Base-by-base conservation (phyloP, 53 echinoderm and acorn worm genomes). In the Holothuria scabra region DNA sequence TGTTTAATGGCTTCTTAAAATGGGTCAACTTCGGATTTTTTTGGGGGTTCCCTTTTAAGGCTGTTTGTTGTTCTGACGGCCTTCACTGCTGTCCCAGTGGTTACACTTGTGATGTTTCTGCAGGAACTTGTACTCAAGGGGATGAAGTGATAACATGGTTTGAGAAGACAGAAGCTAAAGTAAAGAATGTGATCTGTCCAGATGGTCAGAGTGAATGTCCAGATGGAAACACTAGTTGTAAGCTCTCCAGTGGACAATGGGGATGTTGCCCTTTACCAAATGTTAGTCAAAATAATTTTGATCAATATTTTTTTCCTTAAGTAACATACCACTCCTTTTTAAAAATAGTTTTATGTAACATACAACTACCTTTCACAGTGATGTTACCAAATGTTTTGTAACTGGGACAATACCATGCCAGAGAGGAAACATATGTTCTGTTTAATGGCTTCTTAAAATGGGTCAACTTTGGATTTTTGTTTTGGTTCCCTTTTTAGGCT, bases 41-140 rank as follows among this genome's bases (percentile, higher is more conserved):
- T 4, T 35, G 6, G 35, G 3, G 3, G 35, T 35, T 35, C 6
- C 6, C 3, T 76, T 22, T 66, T 12, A 69, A 94, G 94, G 94
- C 94, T 87, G 90, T 89, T 5, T 94, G 94, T 66, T 94, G 94
- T 56, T 60, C 80, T 57, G 94, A 94, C 74, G 48, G 60, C 22
- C 46, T 46, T 2, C 90, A 90, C 46, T 90, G 90, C 59, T 90
- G 90, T 82, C 90, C 90, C 11, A 25, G 12, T 22, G 86, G 90
- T 18, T 81, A 86, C 60, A 90, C 86, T 49, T 90, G 90, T 56
- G 83, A 87, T 65, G 74, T 65, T 9, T 32, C 61, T 30, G 58
- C 67, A 32, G 90, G 86, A 16, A 86, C 83, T 1, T 90, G 90
- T 19, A 55, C n/a, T 0, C 63, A 56, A 48, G 90, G 86, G 22